Evolutionary conservation across 2,113 vertebrate genomes (phyloP).

Genomic region (Nothocercus nigrocapillus): DNA sequence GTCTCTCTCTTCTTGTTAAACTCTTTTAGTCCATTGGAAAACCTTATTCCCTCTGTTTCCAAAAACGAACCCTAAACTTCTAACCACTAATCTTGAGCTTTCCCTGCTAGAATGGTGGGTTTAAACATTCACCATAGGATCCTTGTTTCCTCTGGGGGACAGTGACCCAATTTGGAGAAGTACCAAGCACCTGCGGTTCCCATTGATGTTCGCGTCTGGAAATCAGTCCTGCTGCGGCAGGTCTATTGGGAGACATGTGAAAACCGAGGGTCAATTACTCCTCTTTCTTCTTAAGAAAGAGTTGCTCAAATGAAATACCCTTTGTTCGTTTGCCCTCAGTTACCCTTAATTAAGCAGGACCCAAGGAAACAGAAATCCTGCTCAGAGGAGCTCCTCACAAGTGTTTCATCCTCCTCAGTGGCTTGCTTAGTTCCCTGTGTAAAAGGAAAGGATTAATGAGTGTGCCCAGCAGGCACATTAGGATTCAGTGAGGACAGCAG

Average conservation of each 20-base stretch:
- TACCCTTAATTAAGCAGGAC: conserved; percentile 66
- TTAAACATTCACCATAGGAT: not conserved
- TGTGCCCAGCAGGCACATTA: conserved; percentile 47
- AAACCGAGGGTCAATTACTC: conserved; percentile 44
- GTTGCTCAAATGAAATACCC: conserved; percentile 38
- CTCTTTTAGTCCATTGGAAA: not conserved
- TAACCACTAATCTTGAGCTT: not conserved
- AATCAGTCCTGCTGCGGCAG: conserved; percentile 41
- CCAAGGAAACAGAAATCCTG: conserved; percentile 59
- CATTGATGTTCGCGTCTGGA: conserved; percentile 30
- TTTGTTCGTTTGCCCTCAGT: conserved; percentile 59
- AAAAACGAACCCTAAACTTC: not conserved
- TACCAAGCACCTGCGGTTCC: not conserved
- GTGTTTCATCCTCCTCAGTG: conserved; percentile 28
- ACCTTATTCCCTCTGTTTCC: not conserved
- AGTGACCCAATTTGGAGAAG: conserved; percentile 45
- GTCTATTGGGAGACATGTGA: conserved; percentile 17
- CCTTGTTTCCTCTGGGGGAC: conserved; percentile 19
- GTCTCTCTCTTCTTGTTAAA: not conserved
- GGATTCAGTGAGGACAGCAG: conserved; percentile 16
- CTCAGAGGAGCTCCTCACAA: conserved; percentile 62
- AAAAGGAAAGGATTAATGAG: conserved; percentile 47
- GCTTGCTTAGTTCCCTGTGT: not conserved
- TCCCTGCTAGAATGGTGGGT: not conserved
- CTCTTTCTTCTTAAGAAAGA: conserved; percentile 44